Evolutionary conservation across 2,113 vertebrate species (phyloP).

Genomic region (Myotis davidii): DNA sequence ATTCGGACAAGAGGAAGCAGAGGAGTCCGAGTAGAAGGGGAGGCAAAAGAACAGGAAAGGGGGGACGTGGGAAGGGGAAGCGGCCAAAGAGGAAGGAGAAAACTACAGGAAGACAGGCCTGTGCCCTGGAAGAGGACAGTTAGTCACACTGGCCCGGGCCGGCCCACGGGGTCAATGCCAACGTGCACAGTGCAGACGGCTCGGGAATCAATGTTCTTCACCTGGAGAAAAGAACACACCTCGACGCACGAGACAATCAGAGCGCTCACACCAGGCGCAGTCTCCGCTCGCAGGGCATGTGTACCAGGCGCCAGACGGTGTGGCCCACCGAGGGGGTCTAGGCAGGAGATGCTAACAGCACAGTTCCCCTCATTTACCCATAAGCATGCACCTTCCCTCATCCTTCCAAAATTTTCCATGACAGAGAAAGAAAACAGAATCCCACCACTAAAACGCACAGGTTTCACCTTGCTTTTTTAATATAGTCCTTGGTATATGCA

Average conservation of each 20-base stretch:
- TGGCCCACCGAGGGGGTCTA: neutral
- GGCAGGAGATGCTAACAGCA: conserved; percentile 5
- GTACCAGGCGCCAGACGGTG: neutral
- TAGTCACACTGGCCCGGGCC: neutral
- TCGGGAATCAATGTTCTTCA: neutral
- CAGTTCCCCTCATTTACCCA: neutral
- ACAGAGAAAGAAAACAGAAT: conserved; percentile 73
- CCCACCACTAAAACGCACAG: conserved; percentile 77
- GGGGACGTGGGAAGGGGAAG: neutral
- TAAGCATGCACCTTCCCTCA: conserved; percentile 42
- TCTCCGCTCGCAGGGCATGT: neutral
- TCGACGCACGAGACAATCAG: neutral
- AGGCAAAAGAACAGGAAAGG: neutral
- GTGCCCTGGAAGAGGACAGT: neutral
- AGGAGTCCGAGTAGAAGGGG: neutral
- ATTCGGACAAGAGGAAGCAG: neutral
- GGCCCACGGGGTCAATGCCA: neutral
- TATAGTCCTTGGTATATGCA: conserved; percentile 85
- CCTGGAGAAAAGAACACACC: conserved; percentile 53
- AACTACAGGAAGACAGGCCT: neutral
- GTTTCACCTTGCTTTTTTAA: conserved; percentile 86
- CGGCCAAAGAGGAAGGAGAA: neutral
- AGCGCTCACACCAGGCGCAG: neutral
- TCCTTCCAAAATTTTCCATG: conserved; percentile 78
- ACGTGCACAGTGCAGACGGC: neutral